Percentiles rank a stretch among this genome's conserved stretches.
Conservation (phyloP, 2,113 vertebrate species). For the Onychostoma macrolepis region DNA sequence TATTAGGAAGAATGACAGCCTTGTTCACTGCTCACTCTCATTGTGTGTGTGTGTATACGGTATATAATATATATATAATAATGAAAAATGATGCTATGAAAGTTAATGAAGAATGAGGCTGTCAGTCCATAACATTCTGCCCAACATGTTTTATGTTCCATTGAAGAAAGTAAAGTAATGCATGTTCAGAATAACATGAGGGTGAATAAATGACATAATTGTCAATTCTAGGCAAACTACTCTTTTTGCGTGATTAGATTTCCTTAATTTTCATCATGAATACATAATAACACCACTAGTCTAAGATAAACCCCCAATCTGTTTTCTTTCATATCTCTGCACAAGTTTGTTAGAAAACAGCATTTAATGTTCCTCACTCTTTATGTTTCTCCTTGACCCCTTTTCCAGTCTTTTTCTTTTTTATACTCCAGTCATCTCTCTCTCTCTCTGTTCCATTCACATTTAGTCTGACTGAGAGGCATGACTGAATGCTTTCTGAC, state of each 20-base stretch:
- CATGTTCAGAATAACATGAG: neutral
- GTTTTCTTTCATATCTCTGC: neutral
- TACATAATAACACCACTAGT: neutral
- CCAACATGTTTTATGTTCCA: neutral
- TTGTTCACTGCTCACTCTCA: neutral
- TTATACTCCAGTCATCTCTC: neutral
- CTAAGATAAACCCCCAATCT: neutral
- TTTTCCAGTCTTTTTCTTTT: conserved; percentile 7
- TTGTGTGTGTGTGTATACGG: no score
- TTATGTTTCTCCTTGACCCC: conserved; percentile 31
- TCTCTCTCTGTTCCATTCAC: neutral
- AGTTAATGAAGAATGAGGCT: neutral
- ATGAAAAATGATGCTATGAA: neutral
- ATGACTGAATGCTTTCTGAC: conserved; percentile 34
- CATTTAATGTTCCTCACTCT: neutral
- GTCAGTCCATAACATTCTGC: neutral
- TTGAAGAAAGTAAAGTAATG: neutral
- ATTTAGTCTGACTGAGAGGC: neutral
- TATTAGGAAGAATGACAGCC: neutral
- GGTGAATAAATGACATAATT: neutral
- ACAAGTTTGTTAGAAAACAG: conserved; percentile 5
- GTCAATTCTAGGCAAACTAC: neutral
- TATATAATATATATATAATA: no score
- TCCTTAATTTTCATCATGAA: neutral
- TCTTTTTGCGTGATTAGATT: neutral